Percentiles rank a stretch among this genome's conserved stretches.
phyloP scores from a whole-genome alignment of 2,888 invertebrate genomes.

The Reticulitermes lucifugus region DNA sequence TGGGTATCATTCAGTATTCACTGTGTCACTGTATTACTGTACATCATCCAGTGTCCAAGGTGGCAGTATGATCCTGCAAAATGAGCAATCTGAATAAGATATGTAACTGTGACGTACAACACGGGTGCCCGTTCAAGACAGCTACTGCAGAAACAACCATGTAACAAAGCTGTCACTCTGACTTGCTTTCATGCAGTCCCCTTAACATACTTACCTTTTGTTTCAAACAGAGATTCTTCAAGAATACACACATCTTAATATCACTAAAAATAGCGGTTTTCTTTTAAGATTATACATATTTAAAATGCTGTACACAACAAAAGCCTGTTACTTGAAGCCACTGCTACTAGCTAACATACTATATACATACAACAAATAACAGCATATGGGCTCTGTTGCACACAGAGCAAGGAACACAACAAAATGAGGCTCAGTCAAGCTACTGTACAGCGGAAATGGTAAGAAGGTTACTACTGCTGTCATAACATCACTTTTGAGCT shows the following conservation, averaged over 20 bases:
- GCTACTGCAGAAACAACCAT: background rate
- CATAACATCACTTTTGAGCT: background rate
- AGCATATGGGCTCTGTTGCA: background rate
- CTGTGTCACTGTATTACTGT: too few species aligned
- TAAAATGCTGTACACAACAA: conserved; percentile 30
- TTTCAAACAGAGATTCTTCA: background rate
- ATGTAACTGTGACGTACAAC: background rate
- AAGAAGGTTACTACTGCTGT: background rate
- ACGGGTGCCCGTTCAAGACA: background rate
- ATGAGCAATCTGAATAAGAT: conserved; percentile 16
- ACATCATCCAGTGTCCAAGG: background rate
- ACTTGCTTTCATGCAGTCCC: too few species aligned
- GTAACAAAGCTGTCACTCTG: background rate
- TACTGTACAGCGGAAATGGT: background rate
- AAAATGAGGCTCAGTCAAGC: background rate
- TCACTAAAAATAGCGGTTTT: background rate
- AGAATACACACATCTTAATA: background rate
- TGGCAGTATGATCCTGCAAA: background rate
- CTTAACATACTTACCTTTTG: background rate
- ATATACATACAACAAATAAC: conserved; percentile 12
- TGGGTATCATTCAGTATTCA: background rate
- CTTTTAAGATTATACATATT: background rate
- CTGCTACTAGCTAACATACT: conserved; percentile 2
- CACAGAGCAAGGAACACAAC: background rate
- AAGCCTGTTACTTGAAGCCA: background rate